These are phyloP conservation scores for Aphrophora alni DNA, from an alignment of 2,888 invertebrate species.

Conservation along the genomic window DNA sequence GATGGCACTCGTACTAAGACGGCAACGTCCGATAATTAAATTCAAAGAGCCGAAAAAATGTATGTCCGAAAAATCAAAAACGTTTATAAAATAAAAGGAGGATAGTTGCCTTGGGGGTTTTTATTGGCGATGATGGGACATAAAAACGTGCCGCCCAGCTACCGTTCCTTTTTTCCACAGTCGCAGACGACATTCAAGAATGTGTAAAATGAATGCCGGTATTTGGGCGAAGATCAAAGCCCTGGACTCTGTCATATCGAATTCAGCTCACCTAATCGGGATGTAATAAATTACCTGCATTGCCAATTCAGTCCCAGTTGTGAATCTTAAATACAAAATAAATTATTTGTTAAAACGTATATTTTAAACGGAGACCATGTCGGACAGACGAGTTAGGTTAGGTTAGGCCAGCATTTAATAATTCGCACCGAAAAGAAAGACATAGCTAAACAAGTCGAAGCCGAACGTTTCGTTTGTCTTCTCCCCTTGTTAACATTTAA, in stretches of 20 bases:
- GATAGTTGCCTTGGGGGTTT: conserved; percentile 25
- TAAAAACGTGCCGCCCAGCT: conserved; percentile 31
- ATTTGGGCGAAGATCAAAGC: conserved; percentile 39
- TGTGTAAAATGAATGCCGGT: conserved; percentile 42
- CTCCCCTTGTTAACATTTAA: neutral
- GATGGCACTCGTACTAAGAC: neutral
- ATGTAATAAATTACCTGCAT: conserved; percentile 27
- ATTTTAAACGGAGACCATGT: neutral
- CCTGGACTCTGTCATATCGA: conserved; percentile 40
- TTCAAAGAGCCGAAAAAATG: neutral
- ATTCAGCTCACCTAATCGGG: conserved; percentile 40
- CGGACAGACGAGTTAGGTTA: neutral
- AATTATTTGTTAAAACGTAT: conserved; percentile 36
- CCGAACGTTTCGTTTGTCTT: neutral
- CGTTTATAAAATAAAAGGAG: conserved; percentile 29
- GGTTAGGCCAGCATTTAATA: neutral
- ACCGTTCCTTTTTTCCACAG: conserved; percentile 26
- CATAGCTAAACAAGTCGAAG: neutral
- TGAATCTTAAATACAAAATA: conserved; percentile 43
- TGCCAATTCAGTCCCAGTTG: conserved; percentile 31
- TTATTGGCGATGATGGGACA: conserved; percentile 36
- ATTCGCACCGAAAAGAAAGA: conserved; percentile 5
- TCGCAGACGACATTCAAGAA: conserved; percentile 37
- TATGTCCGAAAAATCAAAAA: conserved; percentile 29
- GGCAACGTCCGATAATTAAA: neutral